A percentile compares a stretch with the other conserved stretches of the same genome.
phyloP scores from a whole-genome alignment of 1,140 invertebrate genomes.

The Eupristina koningsbergeri region DNA sequence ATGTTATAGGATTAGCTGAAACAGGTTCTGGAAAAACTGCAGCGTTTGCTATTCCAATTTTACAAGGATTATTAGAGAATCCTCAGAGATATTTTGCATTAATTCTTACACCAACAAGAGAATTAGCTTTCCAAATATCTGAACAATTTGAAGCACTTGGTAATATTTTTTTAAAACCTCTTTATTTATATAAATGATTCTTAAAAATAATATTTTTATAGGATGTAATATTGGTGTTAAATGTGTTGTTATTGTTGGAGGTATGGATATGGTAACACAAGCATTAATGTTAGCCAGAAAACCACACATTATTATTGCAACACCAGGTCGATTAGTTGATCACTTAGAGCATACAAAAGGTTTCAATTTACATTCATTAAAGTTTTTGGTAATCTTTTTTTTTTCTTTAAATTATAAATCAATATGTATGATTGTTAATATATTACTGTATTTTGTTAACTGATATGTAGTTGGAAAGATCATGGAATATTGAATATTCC shows the following conservation, averaged over 20 bases:
- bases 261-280: conserved; percentile 98
- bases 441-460: too few species aligned
- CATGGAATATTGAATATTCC: too few species aligned
- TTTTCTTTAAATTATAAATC: neutral
- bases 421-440: conserved; percentile 20
- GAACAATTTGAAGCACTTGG: conserved; percentile 96
- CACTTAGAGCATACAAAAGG: conserved; percentile 96
- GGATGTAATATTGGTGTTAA: conserved; percentile 91
- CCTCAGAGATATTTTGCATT: conserved; percentile 96
- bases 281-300: conserved; percentile 92
- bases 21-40: conserved; percentile 99
- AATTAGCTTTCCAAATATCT: conserved; percentile 96
- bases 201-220: conserved; percentile 63
- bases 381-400: conserved; percentile 81
- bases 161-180: conserved; percentile 60
- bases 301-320: conserved; percentile 95
- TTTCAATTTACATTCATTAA: conserved; percentile 89
- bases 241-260: conserved; percentile 96
- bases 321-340: conserved; percentile 91
- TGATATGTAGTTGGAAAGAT: too few species aligned
- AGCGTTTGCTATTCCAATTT: conserved; percentile 95
- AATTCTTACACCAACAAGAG: conserved; percentile 95
- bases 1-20: conserved; percentile 97
- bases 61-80: conserved; percentile 91
- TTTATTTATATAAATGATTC: conserved; percentile 5